Percentiles rank a stretch among this genome's conserved stretches.
Conservation (phyloP, 2,888 invertebrate genomes). For the Ennomos quercinarius region DNA sequence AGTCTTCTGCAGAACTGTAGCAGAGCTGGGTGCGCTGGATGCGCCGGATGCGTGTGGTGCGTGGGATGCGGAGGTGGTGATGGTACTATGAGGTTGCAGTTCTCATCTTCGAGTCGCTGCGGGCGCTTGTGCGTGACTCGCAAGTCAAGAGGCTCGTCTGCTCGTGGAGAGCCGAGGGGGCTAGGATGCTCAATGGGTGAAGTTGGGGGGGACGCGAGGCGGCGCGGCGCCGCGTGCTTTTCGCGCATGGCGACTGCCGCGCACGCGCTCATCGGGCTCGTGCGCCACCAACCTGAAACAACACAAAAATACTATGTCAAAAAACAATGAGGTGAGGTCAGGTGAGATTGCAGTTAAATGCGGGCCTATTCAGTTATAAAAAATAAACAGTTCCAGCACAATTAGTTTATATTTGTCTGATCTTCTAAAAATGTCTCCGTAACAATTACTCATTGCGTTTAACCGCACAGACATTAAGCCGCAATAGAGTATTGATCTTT, state of each 20-base stretch:
- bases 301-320: constrained; percentile 39
- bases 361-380: too few species aligned
- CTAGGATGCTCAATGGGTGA: constrained; percentile 76
- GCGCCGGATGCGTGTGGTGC: constrained; percentile 86
- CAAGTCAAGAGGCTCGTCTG: constrained; percentile 94
- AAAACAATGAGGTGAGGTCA: too few species aligned
- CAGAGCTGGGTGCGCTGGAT: constrained; percentile 82
- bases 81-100: constrained; percentile 91
- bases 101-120: constrained; percentile 91
- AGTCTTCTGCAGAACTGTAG: constrained; percentile 78
- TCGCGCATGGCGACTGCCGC: constrained; percentile 91
- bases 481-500: constrained; percentile 49
- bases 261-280: constrained; percentile 90
- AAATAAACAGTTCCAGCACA: constrained; percentile 1
- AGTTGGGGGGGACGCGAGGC: constrained; percentile 88
- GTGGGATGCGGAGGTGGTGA: constrained; percentile 85
- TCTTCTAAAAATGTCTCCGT: constrained; percentile 3
- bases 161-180: constrained; percentile 79
- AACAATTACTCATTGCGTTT: constrained; percentile 27
- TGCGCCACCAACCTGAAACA: constrained; percentile 83
- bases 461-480: constrained; percentile 26
- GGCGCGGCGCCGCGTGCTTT: constrained; percentile 96
- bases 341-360: too few species aligned
- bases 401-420: not conserved
- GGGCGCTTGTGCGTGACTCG: constrained; percentile 94